These are phyloP conservation scores for Cisticola juncidis DNA, from an alignment of 2,113 vertebrate species.

Conservation along the genomic window DNA sequence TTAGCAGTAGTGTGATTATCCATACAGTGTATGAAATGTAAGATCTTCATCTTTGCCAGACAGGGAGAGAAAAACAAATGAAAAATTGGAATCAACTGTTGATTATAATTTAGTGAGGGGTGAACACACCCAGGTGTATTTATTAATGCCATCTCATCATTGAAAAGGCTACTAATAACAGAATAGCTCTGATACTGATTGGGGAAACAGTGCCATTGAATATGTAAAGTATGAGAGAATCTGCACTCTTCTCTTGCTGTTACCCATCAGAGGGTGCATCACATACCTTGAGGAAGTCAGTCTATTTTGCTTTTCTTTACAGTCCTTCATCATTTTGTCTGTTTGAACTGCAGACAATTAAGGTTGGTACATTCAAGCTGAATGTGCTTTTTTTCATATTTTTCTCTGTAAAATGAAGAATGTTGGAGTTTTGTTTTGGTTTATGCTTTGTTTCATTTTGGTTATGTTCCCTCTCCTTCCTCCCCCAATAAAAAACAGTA, in stretches of 20 bases:
- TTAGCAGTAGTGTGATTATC: neutral
- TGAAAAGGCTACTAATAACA: neutral
- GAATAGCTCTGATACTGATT: neutral
- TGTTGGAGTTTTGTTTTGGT: neutral
- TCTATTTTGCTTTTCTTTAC: neutral
- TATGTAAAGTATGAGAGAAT: neutral
- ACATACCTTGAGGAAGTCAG: neutral
- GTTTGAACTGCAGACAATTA: neutral
- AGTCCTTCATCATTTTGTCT: neutral
- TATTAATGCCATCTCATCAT: neutral
- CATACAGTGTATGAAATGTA: neutral
- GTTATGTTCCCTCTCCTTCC: no score
- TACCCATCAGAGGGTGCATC: neutral
- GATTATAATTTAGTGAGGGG: neutral
- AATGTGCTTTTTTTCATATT: neutral
- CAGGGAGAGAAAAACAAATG: neutral
- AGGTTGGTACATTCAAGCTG: neutral
- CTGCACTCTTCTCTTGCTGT: neutral
- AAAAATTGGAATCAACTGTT: neutral
- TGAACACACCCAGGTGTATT: neutral
- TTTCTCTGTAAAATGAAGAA: neutral
- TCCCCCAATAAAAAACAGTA: neutral
- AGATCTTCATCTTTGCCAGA: neutral
- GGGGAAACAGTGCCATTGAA: neutral
- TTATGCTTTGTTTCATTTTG: neutral